phyloP scores from a whole-genome alignment of 1,140 invertebrate genomes.

The Aplysia californica region DNA sequence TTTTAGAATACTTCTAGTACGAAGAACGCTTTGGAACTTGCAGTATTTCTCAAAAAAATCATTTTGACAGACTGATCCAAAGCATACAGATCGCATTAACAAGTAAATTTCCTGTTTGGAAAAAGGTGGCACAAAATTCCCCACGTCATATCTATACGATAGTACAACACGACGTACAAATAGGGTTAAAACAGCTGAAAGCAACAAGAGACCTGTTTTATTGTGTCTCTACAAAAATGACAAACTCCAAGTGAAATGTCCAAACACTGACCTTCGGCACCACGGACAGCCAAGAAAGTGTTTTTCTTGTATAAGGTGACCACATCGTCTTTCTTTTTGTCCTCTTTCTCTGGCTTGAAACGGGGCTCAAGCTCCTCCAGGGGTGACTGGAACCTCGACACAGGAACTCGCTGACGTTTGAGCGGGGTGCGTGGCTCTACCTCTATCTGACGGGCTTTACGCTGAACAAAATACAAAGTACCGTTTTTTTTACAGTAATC shows the following conservation, averaged over 20 bases:
- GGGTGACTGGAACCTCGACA: slow-evolving; percentile 61
- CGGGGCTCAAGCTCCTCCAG: slow-evolving; percentile 43
- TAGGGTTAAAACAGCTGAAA: no score
- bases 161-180: no score
- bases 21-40: no score
- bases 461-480: slow-evolving; percentile 2
- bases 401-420: slow-evolving; percentile 57
- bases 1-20: no score
- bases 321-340: slow-evolving; percentile 80
- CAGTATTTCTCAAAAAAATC: no score
- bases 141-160: no score
- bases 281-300: slow-evolving; percentile 88
- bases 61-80: no score
- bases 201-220: no score
- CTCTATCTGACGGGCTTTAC: slow-evolving; percentile 30
- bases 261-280: slow-evolving; percentile 71
- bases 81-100: no score
- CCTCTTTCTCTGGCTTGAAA: slow-evolving; percentile 30
- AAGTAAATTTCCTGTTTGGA: no score
- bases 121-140: no score
- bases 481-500: not conserved
- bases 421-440: slow-evolving; percentile 56
- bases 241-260: not conserved
- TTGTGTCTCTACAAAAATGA: not conserved
- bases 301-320: slow-evolving; percentile 72